phyloP scores from a whole-genome alignment of 2,888 invertebrate species.

The Andricus curvator region DNA sequence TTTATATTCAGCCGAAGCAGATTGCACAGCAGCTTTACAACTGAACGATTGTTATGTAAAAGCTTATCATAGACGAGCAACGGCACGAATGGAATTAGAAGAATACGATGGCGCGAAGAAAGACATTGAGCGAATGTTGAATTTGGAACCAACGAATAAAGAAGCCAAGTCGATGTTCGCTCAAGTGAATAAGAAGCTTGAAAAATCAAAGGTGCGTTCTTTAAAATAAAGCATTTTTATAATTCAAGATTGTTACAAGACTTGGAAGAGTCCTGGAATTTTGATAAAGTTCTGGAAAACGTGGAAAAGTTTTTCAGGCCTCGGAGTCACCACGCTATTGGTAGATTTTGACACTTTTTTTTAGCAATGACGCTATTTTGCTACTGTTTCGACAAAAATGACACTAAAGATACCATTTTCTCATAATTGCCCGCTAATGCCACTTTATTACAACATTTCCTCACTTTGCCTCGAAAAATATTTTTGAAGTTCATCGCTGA shows the following conservation, averaged over 20 bases:
- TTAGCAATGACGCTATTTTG: no score
- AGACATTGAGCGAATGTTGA: conserved; percentile 86
- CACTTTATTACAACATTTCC: no score
- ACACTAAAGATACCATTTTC: no score
- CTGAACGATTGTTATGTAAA: conserved; percentile 90
- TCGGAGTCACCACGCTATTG: no score
- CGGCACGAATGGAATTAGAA: conserved; percentile 86
- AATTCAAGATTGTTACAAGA: background rate
- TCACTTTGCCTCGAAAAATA: no score
- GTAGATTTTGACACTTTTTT: no score
- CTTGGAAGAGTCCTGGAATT: no score
- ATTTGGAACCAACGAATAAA: conserved; percentile 89
- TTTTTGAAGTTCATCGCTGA: no score
- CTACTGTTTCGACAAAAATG: no score
- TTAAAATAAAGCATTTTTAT: background rate
- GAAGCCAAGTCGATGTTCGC: conserved; percentile 83
- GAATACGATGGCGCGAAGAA: conserved; percentile 85
- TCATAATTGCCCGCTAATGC: no score
- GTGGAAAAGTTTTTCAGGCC: no score
- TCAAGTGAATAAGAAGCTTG: conserved; percentile 80
- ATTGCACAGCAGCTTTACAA: conserved; percentile 89
- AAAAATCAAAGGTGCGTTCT: conserved; percentile 79
- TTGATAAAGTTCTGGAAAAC: no score
- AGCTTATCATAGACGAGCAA: conserved; percentile 90
- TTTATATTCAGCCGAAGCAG: conserved; percentile 85